A percentile compares a stretch with the other conserved stretches of the same genome.
phyloP scores from a whole-genome alignment of 1,140 invertebrate genomes.

The Psilanteris sp. region DNA sequence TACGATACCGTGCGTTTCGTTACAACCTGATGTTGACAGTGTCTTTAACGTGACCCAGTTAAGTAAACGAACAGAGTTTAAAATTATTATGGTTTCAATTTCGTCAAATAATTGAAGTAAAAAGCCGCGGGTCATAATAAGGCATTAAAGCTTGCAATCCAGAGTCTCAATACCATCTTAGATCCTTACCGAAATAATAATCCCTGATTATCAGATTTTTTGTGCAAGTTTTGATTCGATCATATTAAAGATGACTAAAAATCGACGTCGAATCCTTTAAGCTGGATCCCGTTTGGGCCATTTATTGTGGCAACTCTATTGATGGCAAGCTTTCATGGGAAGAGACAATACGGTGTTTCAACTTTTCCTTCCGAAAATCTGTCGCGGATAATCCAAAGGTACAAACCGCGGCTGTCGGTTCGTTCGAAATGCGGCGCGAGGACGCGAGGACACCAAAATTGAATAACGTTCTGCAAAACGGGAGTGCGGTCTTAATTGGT shows the following conservation, averaged over 20 bases:
- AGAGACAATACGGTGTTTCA: too few relatives aligned
- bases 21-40: too few relatives aligned
- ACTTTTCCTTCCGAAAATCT: too few relatives aligned
- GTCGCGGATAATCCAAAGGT: not conserved
- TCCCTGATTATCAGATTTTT: too few relatives aligned
- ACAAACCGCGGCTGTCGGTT: not conserved
- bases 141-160: not conserved
- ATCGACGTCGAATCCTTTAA: not conserved
- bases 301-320: not conserved
- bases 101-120: not conserved
- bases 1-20: too few relatives aligned
- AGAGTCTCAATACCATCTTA: not conserved
- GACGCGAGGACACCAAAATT: constrained; percentile 61
- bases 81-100: constrained; percentile 2
- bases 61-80: too few relatives aligned
- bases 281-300: not conserved
- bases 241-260: constrained; percentile 14
- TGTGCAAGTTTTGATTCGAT: constrained; percentile 10
- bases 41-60: too few relatives aligned
- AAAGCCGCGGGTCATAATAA: constrained; percentile 4
- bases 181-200: too few relatives aligned
- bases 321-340: not conserved
- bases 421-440: not conserved
- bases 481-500: constrained; percentile 74
- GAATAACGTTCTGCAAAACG: constrained; percentile 66